Evolutionary conservation across 1,140 invertebrate genomes (phyloP).

Genomic region (Drosophila grimshawi): DNA sequence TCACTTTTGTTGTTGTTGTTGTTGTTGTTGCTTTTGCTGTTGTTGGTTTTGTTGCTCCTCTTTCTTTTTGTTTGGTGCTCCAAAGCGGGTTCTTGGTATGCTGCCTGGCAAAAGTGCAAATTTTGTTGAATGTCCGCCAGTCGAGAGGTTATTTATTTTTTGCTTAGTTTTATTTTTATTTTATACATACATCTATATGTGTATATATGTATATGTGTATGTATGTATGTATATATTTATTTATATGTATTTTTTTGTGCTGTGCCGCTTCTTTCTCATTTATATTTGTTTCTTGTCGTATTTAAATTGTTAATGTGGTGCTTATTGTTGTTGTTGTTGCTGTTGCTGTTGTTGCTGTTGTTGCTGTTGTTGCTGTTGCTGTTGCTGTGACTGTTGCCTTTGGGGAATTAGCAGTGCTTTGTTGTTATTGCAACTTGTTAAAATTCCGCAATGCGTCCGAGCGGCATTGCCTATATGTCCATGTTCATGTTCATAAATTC

Average conservation of each 20-base stretch:
- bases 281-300: constrained; percentile 74
- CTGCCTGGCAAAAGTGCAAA: constrained; percentile 68
- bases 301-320: constrained; percentile 80
- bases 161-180: constrained; percentile 4
- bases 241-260: constrained; percentile 16
- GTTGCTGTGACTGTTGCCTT: constrained; percentile 46
- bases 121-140: constrained; percentile 58
- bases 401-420: constrained; percentile 78
- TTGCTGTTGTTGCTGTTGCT: constrained; percentile 26
- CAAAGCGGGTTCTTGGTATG: constrained; percentile 51
- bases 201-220: too few species aligned
- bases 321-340: constrained; percentile 17
- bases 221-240: background rate
- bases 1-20: constrained; percentile 28
- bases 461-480: constrained; percentile 42
- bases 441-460: constrained; percentile 64
- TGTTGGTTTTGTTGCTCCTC: constrained; percentile 30
- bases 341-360: constrained; percentile 13
- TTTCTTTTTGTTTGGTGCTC: constrained; percentile 32
- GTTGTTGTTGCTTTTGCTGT: constrained; percentile 18
- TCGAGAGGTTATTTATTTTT: constrained; percentile 7
- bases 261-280: constrained; percentile 56
- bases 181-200: background rate
- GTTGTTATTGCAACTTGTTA: constrained; percentile 78
- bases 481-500: constrained; percentile 76